Percentiles rank a stretch among this genome's conserved stretches.
These are phyloP conservation scores for Ceryle rudis DNA, from an alignment of 2,797 vertebrate genomes.

Conservation along the genomic window DNA sequence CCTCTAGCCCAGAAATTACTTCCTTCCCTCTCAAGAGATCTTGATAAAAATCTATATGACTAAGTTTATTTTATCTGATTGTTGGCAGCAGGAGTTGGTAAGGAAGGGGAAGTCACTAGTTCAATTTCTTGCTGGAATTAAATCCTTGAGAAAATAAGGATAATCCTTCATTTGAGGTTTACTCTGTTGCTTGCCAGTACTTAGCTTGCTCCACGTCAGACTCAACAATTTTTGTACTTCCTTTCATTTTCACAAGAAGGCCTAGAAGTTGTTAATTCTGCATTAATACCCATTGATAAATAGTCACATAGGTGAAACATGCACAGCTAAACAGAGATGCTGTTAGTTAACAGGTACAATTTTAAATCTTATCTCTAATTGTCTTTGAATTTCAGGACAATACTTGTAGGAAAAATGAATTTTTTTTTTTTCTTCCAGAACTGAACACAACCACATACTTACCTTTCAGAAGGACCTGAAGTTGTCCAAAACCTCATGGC, in stretches of 20 bases:
- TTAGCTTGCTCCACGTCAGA: background rate
- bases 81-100: background rate
- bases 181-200: background rate
- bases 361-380: background rate
- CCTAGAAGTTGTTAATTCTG: background rate
- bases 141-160: conserved; percentile 27
- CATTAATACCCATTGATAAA: background rate
- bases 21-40: background rate
- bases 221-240: background rate
- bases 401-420: background rate
- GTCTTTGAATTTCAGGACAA: background rate
- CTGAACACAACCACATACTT: background rate
- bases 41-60: background rate
- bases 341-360: background rate
- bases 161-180: conserved; percentile 4
- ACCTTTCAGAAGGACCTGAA: background rate
- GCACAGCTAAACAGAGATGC: background rate
- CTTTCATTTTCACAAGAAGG: background rate
- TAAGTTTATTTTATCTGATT: conserved; percentile 27
- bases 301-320: background rate
- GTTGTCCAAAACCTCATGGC: background rate
- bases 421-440: background rate
- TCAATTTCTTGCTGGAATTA: background rate
- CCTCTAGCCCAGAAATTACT: background rate
- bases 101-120: background rate